A percentile compares a stretch with the other conserved stretches of the same genome.
These are phyloP conservation scores for Pyrrhosoma nymphula DNA, from an alignment of 2,888 invertebrate genomes.

Conservation along the genomic window DNA sequence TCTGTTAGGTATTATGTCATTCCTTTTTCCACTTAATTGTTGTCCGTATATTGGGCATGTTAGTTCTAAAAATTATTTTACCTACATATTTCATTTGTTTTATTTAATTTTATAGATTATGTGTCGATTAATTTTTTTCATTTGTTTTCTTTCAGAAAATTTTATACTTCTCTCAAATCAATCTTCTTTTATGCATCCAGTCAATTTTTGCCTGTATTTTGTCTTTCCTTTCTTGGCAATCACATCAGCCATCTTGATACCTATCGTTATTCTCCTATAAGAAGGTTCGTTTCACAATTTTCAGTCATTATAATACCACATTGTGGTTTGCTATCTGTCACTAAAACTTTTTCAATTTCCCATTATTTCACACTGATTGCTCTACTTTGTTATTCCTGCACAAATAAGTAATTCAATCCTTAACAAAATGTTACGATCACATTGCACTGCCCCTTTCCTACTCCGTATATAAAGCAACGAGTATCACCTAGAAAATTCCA, in stretches of 20 bases:
- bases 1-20: background rate
- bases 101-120: background rate
- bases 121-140: no score
- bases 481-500: background rate
- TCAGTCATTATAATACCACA: background rate
- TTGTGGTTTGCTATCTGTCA: background rate
- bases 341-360: background rate
- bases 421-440: no score
- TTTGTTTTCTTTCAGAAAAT: background rate
- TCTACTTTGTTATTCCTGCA: background rate
- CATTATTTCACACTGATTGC: background rate
- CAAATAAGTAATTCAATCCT: background rate
- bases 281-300: background rate
- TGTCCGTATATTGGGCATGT: background rate
- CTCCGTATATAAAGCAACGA: background rate
- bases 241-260: background rate
- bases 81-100: background rate
- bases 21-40: background rate
- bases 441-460: no score
- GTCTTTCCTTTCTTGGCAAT: background rate
- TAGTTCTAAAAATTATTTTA: background rate
- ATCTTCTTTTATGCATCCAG: background rate
- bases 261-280: background rate
- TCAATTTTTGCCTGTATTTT: background rate
- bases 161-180: slow-evolving; percentile 4